Evolutionary conservation across 2,888 invertebrate species (phyloP).

Genomic region (Tipula unca): DNA sequence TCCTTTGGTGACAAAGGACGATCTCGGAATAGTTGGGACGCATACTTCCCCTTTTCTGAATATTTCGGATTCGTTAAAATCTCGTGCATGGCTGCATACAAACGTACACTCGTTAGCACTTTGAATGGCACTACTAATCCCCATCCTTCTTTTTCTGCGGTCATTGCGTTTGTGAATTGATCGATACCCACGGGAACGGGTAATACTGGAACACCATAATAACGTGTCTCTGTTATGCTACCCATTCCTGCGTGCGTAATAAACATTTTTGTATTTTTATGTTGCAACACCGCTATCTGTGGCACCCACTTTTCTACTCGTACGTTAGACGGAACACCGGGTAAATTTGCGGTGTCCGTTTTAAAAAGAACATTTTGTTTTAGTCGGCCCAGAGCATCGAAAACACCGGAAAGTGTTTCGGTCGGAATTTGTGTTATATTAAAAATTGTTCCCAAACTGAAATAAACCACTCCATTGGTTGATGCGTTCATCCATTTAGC

Average conservation of each 20-base stretch:
- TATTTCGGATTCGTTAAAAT: not conserved
- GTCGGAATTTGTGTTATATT: not conserved
- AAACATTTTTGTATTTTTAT: not conserved
- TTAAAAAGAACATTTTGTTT: not conserved
- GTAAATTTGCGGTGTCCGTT: not conserved
- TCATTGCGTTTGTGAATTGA: not conserved
- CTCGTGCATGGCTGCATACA: not conserved
- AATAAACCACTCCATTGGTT: not conserved
- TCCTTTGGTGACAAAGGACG: not conserved
- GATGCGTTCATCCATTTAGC: not conserved
- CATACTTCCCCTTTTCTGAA: not conserved
- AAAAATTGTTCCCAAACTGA: not conserved
- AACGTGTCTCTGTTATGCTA: not conserved
- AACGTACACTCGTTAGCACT: not conserved
- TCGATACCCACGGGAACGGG: not conserved
- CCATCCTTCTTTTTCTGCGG: not conserved
- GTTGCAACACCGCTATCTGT: not conserved
- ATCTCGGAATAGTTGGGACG: not conserved
- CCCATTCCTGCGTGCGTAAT: not conserved
- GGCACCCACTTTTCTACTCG: not conserved
- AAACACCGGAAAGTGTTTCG: not conserved
- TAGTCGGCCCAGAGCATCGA: not conserved
- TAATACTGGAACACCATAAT: not conserved
- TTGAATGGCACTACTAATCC: not conserved
- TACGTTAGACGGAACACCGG: not conserved